phyloP scores from a whole-genome alignment of 2,888 invertebrate genomes.

The Lypha dubia region DNA sequence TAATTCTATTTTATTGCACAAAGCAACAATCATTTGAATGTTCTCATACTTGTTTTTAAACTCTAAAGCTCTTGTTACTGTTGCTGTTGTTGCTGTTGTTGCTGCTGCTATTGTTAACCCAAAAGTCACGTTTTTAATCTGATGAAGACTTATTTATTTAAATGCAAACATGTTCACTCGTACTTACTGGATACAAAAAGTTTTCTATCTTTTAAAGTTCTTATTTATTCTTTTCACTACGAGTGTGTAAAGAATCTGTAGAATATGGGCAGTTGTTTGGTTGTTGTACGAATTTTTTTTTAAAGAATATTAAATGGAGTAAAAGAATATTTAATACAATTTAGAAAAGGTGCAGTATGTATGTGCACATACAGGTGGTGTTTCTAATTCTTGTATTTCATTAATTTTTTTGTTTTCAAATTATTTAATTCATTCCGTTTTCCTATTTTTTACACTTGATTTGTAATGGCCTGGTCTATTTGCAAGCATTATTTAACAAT shows the following conservation, averaged over 20 bases:
- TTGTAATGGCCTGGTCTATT: constrained; percentile 64
- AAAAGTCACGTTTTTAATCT: constrained; percentile 68
- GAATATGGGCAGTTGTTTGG: background rate
- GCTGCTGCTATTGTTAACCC: constrained; percentile 44
- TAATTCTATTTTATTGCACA: constrained; percentile 30
- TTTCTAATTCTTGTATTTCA: constrained; percentile 1
- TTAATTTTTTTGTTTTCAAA: background rate
- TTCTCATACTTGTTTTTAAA: background rate
- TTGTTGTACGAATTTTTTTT: background rate
- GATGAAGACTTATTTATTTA: constrained; percentile 48
- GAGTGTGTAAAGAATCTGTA: background rate
- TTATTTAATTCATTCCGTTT: constrained; percentile 41
- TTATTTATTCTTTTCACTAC: background rate
- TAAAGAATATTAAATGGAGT: constrained; percentile 36
- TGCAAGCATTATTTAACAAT: constrained; percentile 25
- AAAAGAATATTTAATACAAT: constrained; percentile 33
- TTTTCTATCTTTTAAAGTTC: background rate
- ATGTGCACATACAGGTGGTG: constrained; percentile 19
- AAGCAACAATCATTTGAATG: constrained; percentile 13
- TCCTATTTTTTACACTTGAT: constrained; percentile 65
- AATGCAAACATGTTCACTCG: constrained; percentile 35
- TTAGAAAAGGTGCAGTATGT: constrained; percentile 23
- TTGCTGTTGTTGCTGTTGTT: constrained; percentile 6
- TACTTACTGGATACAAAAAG: constrained; percentile 13
- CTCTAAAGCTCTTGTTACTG: constrained; percentile 23